A percentile compares a stretch with the other conserved stretches of the same genome.
phyloP scores from a whole-genome alignment of 2,797 vertebrate genomes.

The Muscicapa striata region DNA sequence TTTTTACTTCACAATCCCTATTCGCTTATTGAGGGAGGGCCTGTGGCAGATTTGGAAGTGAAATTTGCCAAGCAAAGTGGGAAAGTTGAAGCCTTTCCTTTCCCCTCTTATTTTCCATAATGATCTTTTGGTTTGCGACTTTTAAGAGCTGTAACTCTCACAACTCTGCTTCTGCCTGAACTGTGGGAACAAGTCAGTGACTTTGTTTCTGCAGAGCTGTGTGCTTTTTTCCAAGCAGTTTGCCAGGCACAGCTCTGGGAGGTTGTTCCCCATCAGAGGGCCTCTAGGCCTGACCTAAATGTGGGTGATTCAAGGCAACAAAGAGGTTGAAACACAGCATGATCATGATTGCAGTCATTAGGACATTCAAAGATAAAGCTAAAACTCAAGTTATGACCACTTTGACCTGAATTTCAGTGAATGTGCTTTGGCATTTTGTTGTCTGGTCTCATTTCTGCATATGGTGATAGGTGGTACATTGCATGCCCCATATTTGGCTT shows the following conservation, averaged over 20 bases:
- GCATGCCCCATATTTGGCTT: not conserved
- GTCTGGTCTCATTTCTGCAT: not conserved
- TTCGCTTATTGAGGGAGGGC: not conserved
- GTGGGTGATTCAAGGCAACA: slow-evolving; percentile 5
- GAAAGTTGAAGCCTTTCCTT: not conserved
- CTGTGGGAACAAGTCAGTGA: not conserved
- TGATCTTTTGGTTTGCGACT: not conserved
- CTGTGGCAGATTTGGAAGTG: not conserved
- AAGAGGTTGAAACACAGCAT: slow-evolving; percentile 21
- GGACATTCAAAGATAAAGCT: not conserved
- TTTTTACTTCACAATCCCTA: not conserved
- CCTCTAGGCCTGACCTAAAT: slow-evolving; percentile 7
- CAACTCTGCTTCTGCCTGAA: not conserved
- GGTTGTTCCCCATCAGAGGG: not conserved
- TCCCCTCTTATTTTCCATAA: not conserved
- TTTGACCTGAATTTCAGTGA: slow-evolving; percentile 52
- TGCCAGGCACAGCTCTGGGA: not conserved
- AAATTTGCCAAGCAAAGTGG: not conserved
- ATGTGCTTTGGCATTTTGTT: not conserved
- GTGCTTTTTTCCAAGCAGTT: not conserved
- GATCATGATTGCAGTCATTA: slow-evolving; percentile 43
- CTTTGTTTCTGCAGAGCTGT: not conserved
- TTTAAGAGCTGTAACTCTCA: not conserved
- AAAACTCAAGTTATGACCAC: not conserved
- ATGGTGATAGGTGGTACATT: not conserved